phyloP scores from a whole-genome alignment of 1,140 invertebrate genomes.

The Arion vulgaris region DNA sequence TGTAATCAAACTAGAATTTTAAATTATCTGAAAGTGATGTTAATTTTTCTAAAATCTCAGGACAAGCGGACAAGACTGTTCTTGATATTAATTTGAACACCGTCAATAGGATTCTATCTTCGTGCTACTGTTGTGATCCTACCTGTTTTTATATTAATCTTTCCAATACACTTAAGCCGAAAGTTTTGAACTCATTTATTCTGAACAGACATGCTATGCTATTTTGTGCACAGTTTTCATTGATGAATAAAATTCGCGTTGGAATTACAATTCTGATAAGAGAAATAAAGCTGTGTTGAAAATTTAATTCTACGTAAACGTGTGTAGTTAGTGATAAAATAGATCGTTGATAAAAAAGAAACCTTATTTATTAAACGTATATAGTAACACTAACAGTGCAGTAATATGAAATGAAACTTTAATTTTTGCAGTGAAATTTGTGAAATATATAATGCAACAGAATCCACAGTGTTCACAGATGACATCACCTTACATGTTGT shows the following conservation, averaged over 20 bases:
- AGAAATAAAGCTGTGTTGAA: not conserved
- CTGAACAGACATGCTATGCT: not conserved
- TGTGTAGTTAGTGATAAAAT: not conserved
- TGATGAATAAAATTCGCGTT: too few relatives aligned
- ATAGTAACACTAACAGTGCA: not conserved
- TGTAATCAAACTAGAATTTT: not conserved
- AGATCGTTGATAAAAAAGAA: not conserved
- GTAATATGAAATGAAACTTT: not conserved
- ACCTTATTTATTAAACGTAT: not conserved
- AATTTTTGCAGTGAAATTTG: not conserved
- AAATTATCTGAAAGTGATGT: not conserved
- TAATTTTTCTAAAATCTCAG: not conserved
- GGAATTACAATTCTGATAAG: not conserved
- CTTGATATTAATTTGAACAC: not conserved
- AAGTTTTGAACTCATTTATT: not conserved
- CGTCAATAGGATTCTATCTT: not conserved
- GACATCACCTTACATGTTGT: constrained; percentile 22
- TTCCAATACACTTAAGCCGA: not conserved
- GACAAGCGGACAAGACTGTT: not conserved
- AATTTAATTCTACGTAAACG: not conserved
- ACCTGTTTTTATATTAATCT: not conserved
- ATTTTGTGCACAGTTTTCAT: not conserved
- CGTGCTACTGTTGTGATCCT: not conserved
- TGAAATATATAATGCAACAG: not conserved
- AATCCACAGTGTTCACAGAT: not conserved